Evolutionary conservation across 2,797 vertebrate species (phyloP).

Genomic region (Allochrocebus solatus): DNA sequence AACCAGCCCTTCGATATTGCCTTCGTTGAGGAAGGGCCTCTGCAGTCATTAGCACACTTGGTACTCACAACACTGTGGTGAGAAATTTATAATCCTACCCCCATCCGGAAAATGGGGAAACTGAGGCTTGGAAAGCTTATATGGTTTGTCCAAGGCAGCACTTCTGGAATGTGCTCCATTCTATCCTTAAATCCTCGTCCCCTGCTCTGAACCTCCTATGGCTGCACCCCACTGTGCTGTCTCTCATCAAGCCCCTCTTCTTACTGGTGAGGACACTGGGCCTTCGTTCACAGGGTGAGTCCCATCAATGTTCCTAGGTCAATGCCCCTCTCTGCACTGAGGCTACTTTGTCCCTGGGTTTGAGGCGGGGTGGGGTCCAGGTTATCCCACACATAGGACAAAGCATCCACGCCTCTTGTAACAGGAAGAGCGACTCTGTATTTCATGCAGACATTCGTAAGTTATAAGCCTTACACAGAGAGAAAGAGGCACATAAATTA

Average conservation of each 20-base stretch:
- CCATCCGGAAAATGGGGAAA: background rate
- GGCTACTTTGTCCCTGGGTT: background rate
- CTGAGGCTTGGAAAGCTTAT: background rate
- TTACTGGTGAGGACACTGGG: background rate
- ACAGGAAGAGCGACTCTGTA: conserved; percentile 46
- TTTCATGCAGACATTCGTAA: conserved; percentile 55
- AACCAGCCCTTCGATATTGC: background rate
- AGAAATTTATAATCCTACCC: conserved; percentile 14
- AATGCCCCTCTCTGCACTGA: background rate
- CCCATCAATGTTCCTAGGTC: background rate
- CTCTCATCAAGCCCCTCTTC: background rate
- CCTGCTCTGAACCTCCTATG: background rate
- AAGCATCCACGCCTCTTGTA: conserved; percentile 21
- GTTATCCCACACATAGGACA: background rate
- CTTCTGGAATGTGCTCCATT: background rate
- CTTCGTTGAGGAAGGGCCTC: conserved; percentile 1
- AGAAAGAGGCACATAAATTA: conserved; percentile 74
- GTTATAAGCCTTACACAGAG: conserved; percentile 54
- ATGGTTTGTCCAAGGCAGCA: background rate
- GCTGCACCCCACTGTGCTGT: background rate
- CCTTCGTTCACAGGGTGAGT: background rate
- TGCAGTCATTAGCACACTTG: background rate
- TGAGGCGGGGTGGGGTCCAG: background rate
- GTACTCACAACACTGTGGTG: background rate
- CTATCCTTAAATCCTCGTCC: background rate